Evolutionary conservation across 2,888 invertebrate species (phyloP).

Genomic region (Cactoblastis cactorum): DNA sequence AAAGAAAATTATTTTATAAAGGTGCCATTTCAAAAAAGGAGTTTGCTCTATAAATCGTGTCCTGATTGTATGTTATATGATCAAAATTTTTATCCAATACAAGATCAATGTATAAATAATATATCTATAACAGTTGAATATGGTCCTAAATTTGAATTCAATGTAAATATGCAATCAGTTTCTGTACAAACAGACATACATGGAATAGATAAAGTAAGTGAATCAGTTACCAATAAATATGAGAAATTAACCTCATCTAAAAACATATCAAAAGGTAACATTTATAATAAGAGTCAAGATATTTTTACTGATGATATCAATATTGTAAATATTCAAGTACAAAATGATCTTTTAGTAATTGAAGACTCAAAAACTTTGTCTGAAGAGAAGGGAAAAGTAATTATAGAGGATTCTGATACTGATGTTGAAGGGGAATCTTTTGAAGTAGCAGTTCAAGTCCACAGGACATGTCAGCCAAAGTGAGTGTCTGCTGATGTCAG

Average conservation of each 20-base stretch:
- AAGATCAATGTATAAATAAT: constrained; percentile 27
- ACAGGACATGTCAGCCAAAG: constrained; percentile 44
- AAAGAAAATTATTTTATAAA: constrained; percentile 19
- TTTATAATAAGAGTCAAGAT: constrained; percentile 29
- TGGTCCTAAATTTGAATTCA: constrained; percentile 16
- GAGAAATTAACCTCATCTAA: background rate
- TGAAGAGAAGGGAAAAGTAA: constrained; percentile 17
- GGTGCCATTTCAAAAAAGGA: constrained; percentile 55
- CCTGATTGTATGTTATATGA: constrained; percentile 26
- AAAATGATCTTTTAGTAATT: background rate
- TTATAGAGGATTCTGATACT: constrained; percentile 58
- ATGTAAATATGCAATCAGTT: constrained; percentile 28
- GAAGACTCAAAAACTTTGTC: constrained; percentile 6
- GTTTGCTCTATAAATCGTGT: constrained; percentile 42
- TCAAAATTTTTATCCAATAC: background rate
- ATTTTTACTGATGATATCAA: constrained; percentile 26
- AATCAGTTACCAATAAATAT: background rate
- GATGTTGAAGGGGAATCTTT: constrained; percentile 40
- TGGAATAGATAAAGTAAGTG: constrained; percentile 14
- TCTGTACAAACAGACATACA: constrained; percentile 46
- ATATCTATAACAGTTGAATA: constrained; percentile 48
- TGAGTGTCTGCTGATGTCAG: no score
- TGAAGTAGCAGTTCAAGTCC: constrained; percentile 52
- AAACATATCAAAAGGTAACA: background rate
- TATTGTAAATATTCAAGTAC: background rate